Percentiles rank a stretch among this genome's conserved stretches.
These are phyloP conservation scores for Camponotus vicinus DNA, from an alignment of 1,140 invertebrate species.

Conservation along the genomic window DNA sequence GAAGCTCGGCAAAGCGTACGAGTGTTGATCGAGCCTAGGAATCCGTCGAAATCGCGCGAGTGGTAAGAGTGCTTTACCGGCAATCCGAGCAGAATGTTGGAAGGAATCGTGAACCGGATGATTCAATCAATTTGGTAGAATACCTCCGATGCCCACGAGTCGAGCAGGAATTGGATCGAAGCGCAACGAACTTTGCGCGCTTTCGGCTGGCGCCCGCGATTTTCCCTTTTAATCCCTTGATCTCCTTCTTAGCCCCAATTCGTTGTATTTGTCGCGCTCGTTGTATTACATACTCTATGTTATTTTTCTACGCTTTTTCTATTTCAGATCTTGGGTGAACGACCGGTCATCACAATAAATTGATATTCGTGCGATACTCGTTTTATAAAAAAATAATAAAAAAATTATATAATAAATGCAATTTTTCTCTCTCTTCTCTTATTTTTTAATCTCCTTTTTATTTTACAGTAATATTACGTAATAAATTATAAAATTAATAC, in stretches of 20 bases:
- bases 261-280: constrained; percentile 42
- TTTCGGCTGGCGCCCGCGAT: constrained; percentile 30
- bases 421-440: background rate
- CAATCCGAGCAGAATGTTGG: constrained; percentile 49
- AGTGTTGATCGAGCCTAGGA: constrained; percentile 70
- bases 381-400: background rate
- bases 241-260: background rate
- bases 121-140: constrained; percentile 63
- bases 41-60: constrained; percentile 55
- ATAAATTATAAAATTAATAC: background rate
- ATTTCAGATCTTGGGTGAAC: background rate
- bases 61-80: constrained; percentile 60
- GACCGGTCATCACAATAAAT: background rate
- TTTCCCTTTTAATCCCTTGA: constrained; percentile 59
- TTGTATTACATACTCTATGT: background rate
- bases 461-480: background rate
- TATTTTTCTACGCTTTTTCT: background rate
- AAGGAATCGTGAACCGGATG: constrained; percentile 63
- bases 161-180: constrained; percentile 56
- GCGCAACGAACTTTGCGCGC: constrained; percentile 51
- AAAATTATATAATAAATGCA: background rate
- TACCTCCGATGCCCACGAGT: constrained; percentile 52
- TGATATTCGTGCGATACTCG: background rate
- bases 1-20: background rate
- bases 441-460: background rate